A percentile compares a stretch with the other conserved stretches of the same genome.
phyloP scores from a whole-genome alignment of 2,888 invertebrate genomes.

The Thecocarcelia acutangulata region DNA sequence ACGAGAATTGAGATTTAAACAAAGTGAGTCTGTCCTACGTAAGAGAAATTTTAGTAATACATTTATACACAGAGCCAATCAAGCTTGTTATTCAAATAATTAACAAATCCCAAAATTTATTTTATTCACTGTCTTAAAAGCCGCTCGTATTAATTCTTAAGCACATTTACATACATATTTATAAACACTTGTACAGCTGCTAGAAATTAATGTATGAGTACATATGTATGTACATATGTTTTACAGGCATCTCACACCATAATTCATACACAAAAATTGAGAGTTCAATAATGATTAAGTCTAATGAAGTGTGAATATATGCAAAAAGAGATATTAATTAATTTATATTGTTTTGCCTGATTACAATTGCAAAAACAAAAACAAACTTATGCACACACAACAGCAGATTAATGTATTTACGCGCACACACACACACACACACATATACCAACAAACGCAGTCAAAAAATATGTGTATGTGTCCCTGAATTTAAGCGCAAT shows the following conservation, averaged over 20 bases:
- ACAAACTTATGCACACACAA: slow-evolving; percentile 15
- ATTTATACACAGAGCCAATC: too few species aligned
- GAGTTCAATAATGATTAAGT: slow-evolving; percentile 63
- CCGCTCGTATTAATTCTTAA: too few species aligned
- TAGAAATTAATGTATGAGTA: background rate
- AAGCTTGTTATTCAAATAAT: too few species aligned
- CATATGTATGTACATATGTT: background rate
- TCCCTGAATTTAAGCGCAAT: slow-evolving; percentile 42
- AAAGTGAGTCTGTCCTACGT: too few species aligned
- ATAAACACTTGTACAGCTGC: too few species aligned
- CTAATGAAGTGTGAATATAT: slow-evolving; percentile 66
- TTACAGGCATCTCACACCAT: background rate
- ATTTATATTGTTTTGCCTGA: slow-evolving; percentile 65
- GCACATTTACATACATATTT: too few species aligned
- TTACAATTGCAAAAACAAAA: slow-evolving; percentile 56
- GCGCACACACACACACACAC: slow-evolving; percentile 20
- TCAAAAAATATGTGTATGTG: background rate
- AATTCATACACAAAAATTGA: slow-evolving; percentile 44
- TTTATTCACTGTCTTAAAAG: too few species aligned
- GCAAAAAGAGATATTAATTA: slow-evolving; percentile 63
- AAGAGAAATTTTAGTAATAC: too few species aligned
- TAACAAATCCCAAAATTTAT: too few species aligned
- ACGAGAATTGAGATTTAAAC: too few species aligned
- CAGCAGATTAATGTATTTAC: background rate
- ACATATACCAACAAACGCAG: slow-evolving; percentile 9